Conservation (phyloP, 2,888 invertebrate genomes). For the Cheilosia vulpina region DNA sequence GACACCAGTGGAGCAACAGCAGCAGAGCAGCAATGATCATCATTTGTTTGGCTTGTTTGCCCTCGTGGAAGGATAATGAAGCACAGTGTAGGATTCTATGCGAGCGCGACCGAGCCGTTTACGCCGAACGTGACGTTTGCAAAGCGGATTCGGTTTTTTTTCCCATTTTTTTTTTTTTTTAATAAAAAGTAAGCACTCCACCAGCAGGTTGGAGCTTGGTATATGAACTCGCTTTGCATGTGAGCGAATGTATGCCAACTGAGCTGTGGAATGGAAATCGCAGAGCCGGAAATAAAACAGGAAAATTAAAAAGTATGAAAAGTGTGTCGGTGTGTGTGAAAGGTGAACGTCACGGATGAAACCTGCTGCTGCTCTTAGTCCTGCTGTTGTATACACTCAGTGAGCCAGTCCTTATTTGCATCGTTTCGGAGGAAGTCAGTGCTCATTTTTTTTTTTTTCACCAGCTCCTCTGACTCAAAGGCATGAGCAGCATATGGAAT, state of each 20-base stretch:
- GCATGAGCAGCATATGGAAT: conserved; percentile 26
- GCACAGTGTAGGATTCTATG: conserved; percentile 55
- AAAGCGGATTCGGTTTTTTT: conserved; percentile 21
- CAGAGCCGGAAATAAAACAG: conserved; percentile 74
- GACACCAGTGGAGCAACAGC: conserved; percentile 33
- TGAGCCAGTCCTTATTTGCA: conserved; percentile 55
- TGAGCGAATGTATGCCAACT: conserved; percentile 70
- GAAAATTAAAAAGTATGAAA: conserved; percentile 75
- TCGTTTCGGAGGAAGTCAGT: conserved; percentile 56
- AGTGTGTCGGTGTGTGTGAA: conserved; percentile 38
- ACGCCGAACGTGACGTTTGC: conserved; percentile 62
- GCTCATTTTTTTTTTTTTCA: conserved; percentile 6
- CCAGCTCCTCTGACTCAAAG: conserved; percentile 23
- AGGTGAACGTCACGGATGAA: conserved; percentile 63
- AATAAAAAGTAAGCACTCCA: conserved; percentile 58
- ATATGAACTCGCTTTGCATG: conserved; percentile 47
- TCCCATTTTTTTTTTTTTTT: conserved; percentile 17
- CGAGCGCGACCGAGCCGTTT: conserved; percentile 63
- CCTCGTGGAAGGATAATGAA: conserved; percentile 72
- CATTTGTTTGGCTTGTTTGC: conserved; percentile 71
- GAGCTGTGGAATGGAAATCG: conserved; percentile 73
- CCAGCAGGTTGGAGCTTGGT: conserved; percentile 20
- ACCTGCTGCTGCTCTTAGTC: conserved; percentile 51
- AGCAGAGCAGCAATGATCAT: conserved; percentile 69
- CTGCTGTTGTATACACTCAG: conserved; percentile 47